Base-by-base conservation (phyloP, 2,888 invertebrate genomes). In the Pimpla rufipes region DNA sequence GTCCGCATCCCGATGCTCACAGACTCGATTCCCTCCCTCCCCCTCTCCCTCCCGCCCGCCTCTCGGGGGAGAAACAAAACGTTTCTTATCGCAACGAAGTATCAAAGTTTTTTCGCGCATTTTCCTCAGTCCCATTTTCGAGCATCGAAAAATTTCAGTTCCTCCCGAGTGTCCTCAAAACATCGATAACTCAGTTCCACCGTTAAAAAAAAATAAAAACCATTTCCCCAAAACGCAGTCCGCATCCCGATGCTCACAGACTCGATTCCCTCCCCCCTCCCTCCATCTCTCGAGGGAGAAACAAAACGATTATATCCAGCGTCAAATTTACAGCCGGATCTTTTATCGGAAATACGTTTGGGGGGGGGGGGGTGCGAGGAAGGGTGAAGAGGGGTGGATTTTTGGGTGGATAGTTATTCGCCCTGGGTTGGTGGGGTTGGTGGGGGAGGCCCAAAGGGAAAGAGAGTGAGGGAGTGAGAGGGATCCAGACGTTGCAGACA, bases 401-500 rank as follows among this genome's bases (percentile, higher is more conserved):
- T 45, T 66, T 45, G 11, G 70, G 37, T n/a, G 59, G 55, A 74
- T 78, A 78, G 83, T 77, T 80, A 80, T 83, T 80, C 62, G 67
- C 37, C 64, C 21, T 45, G 55, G 42, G 50, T 35, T 59, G 47
- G 29, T 29, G 29, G 29, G 29, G 29, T 2, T 29, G 29, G 29
- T 29, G 29, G 29, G 29, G 5, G 29, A 5, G 29, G 47, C 23
- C 57, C 35, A 52, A 16, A 45, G 73, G 40, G 76, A 47, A 66
- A 59, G 52, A 57, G 76, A 47, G 59, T 52, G 52, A 57, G 73
- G n/a, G 79, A 75, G 71, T 67, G 29, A 74, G 64, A 45, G 68
- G 52, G 83, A 88, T 84, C 87, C 84, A 87, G 89, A 88, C 89
- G 88, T 88, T 89, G 87, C 88, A 89, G 91, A 90, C 92, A 91